These are phyloP conservation scores for Labeo rohita DNA, from an alignment of 2,113 vertebrate species.

Conservation along the genomic window DNA sequence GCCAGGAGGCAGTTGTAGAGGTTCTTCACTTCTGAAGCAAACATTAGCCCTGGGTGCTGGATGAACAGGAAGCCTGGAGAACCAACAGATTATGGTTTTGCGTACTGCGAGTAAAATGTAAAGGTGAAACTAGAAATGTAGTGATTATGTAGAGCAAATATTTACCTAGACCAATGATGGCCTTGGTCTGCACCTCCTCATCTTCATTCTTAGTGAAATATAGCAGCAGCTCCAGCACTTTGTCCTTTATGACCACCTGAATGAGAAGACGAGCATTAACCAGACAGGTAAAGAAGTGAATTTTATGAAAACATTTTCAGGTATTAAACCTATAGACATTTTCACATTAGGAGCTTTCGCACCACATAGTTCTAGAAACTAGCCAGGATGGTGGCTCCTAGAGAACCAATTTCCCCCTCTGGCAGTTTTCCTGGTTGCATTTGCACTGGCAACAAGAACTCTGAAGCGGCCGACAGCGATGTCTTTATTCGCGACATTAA, in stretches of 20 bases:
- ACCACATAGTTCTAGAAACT: no score
- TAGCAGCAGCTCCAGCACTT: conserved; percentile 94
- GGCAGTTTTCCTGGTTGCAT: no score
- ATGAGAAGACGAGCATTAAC: conserved; percentile 46
- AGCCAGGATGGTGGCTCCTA: no score
- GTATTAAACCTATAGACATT: background rate
- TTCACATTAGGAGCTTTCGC: no score
- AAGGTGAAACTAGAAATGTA: background rate
- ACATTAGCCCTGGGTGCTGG: conserved; percentile 97
- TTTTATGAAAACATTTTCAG: background rate
- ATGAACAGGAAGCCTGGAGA: conserved; percentile 93
- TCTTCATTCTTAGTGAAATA: conserved; percentile 98
- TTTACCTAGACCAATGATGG: conserved; percentile 97
- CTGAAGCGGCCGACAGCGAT: no score
- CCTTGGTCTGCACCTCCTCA: conserved; percentile 98
- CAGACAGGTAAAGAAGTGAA: background rate
- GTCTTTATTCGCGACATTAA: no score
- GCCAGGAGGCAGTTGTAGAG: conserved; percentile 95
- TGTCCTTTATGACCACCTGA: conserved; percentile 97
- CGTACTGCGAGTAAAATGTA: background rate
- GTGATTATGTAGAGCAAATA: conserved; percentile 22
- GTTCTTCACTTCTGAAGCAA: conserved; percentile 92
- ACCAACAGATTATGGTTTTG: background rate
- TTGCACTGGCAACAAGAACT: no score
- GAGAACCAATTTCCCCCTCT: no score